Evolutionary conservation across 2,888 invertebrate genomes (phyloP).

Genomic region (Andrena dorsata): DNA sequence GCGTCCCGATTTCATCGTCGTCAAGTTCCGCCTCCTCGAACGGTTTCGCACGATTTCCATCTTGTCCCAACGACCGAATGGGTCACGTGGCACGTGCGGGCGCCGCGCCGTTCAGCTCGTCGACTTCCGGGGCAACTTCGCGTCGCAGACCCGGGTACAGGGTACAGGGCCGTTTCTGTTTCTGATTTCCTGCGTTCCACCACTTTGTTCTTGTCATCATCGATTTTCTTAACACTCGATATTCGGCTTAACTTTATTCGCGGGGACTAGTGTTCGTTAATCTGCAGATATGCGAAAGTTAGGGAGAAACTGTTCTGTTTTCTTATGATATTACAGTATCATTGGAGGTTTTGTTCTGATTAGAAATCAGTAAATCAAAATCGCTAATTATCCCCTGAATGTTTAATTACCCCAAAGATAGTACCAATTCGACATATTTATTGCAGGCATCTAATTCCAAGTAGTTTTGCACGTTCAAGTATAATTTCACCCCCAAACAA

Average conservation of each 20-base stretch:
- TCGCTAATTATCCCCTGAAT: too few relatives aligned
- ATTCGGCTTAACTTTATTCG: not conserved
- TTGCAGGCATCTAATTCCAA: too few relatives aligned
- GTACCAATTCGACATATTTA: too few relatives aligned
- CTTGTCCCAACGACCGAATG: constrained; percentile 7
- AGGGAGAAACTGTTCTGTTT: not conserved
- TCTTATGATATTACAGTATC: too few relatives aligned
- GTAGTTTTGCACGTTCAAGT: too few relatives aligned
- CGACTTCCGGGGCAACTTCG: not conserved
- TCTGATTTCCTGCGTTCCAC: too few relatives aligned
- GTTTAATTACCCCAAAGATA: too few relatives aligned
- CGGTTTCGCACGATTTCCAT: constrained; percentile 21
- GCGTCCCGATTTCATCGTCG: constrained; percentile 23
- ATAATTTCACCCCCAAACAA: too few relatives aligned
- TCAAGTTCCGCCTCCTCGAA: not conserved
- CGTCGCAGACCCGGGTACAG: not conserved
- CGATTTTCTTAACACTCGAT: not conserved
- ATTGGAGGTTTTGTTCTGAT: too few relatives aligned
- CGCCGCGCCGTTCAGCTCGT: not conserved
- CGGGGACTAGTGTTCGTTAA: not conserved
- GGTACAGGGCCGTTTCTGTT: not conserved
- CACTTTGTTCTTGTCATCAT: too few relatives aligned
- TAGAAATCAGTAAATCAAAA: too few relatives aligned
- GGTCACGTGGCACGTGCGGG: constrained; percentile 13
- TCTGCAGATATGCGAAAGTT: not conserved